phyloP scores from a whole-genome alignment of 2,888 invertebrate genomes.

The Periphyllus acericola region DNA sequence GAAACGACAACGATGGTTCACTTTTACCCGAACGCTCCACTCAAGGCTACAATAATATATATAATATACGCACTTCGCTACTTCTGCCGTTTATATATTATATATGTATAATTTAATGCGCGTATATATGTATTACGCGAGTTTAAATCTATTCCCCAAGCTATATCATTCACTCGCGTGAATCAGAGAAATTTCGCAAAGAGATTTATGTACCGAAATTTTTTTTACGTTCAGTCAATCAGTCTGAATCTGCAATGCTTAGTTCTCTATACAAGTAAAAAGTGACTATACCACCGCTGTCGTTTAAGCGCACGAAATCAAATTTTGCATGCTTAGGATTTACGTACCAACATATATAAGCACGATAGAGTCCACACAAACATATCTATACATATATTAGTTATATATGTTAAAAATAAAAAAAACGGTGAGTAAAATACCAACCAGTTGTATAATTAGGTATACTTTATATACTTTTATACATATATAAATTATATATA shows the following conservation, averaged over 20 bases:
- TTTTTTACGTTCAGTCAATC: background rate
- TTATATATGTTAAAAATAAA: too few species aligned
- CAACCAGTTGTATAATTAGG: too few species aligned
- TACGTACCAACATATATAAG: background rate
- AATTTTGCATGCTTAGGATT: background rate
- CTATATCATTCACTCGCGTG: background rate
- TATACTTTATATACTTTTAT: too few species aligned
- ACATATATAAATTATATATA: too few species aligned
- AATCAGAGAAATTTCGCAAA: slow-evolving; percentile 24
- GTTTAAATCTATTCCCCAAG: background rate
- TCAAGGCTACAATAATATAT: slow-evolving; percentile 37
- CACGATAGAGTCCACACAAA: too few species aligned
- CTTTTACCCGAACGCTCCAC: slow-evolving; percentile 44
- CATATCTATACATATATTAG: too few species aligned
- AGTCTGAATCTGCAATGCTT: background rate
- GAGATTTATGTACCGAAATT: slow-evolving; percentile 49
- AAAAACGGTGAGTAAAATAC: too few species aligned
- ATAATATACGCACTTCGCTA: too few species aligned
- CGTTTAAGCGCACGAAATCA: background rate
- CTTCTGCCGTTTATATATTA: background rate
- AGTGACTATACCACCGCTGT: background rate
- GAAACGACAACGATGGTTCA: slow-evolving; percentile 48
- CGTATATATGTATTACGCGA: background rate
- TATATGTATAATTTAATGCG: background rate
- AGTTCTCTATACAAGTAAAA: slow-evolving; percentile 10